Conservation (phyloP, 2,888 invertebrate genomes). For the Coleophora deauratella region DNA sequence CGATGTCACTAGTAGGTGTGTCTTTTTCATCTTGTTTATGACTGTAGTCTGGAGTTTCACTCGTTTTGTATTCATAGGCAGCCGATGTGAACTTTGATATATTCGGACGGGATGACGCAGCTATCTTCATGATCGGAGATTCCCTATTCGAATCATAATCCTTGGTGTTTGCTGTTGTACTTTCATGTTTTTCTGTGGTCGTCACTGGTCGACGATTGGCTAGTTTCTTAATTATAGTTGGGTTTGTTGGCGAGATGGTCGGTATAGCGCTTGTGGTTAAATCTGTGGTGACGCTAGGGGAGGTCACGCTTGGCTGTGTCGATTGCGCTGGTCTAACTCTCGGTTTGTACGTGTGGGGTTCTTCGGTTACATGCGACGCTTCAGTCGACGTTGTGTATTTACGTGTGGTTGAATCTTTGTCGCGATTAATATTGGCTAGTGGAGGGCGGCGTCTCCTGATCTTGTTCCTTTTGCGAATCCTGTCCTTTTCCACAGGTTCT, state of each 20-base stretch:
- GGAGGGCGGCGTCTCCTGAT: conserved; percentile 60
- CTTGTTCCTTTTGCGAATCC: conserved; percentile 58
- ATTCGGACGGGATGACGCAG: conserved; percentile 40
- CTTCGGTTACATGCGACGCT: conserved; percentile 33
- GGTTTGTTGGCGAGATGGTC: conserved; percentile 58
- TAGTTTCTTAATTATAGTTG: conserved; percentile 54
- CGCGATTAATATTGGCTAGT: conserved; percentile 37
- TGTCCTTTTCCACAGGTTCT: conserved; percentile 45
- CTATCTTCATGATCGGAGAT: conserved; percentile 69
- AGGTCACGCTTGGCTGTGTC: conserved; percentile 46
- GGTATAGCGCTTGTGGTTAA: conserved; percentile 63
- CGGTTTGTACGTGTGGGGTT: conserved; percentile 50
- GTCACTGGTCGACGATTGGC: conserved; percentile 47
- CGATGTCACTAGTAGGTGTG: conserved; percentile 67
- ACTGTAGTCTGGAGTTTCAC: conserved; percentile 53
- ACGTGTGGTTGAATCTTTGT: conserved; percentile 39
- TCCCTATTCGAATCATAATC: conserved; percentile 48
- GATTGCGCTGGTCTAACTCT: conserved; percentile 45
- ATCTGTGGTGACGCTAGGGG: conserved; percentile 57
- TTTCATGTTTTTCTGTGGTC: conserved; percentile 44
- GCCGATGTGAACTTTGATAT: conserved; percentile 33
- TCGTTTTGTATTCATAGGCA: conserved; percentile 38
- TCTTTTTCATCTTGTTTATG: conserved; percentile 71
- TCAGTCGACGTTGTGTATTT: conserved; percentile 36
- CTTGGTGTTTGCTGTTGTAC: conserved; percentile 40